These are phyloP conservation scores for Nixonia krombeini DNA, from an alignment of 1,140 invertebrate genomes.

Conservation along the genomic window DNA sequence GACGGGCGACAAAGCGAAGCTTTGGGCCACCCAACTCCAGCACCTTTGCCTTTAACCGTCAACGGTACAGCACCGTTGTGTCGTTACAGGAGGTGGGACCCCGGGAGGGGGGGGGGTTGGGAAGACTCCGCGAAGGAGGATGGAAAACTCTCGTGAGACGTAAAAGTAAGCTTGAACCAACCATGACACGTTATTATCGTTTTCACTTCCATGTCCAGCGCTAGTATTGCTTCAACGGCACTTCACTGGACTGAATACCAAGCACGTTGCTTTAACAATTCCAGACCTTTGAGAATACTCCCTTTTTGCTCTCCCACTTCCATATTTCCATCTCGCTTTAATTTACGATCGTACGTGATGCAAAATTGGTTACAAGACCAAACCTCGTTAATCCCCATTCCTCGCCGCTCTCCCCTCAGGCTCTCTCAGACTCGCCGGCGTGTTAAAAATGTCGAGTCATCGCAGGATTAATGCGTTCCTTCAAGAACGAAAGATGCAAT, in stretches of 20 bases:
- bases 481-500: no score
- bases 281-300: conserved; percentile 31
- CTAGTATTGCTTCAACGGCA: conserved; percentile 44
- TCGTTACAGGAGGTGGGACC: no score
- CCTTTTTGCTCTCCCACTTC: conserved; percentile 21
- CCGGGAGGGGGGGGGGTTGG: no score
- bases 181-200: conserved; percentile 63
- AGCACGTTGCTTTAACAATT: conserved; percentile 24
- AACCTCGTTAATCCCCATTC: no score
- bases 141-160: conserved; percentile 51
- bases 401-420: no score
- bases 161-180: conserved; percentile 65
- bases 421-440: no score
- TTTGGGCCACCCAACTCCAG: conserved; percentile 21
- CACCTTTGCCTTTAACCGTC: conserved; percentile 30
- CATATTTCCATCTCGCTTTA: no score
- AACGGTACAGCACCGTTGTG: conserved; percentile 4
- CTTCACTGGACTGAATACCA: conserved; percentile 33
- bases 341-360: no score
- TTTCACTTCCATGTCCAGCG: conserved; percentile 48
- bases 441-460: no score
- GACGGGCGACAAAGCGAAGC: conserved; percentile 50
- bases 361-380: no score
- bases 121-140: conserved; percentile 29
- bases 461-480: no score